Percentiles rank a stretch among this genome's conserved stretches.
These are phyloP conservation scores for Pseudorectes ferrugineus DNA, from an alignment of 2,113 vertebrate species.

Conservation along the genomic window DNA sequence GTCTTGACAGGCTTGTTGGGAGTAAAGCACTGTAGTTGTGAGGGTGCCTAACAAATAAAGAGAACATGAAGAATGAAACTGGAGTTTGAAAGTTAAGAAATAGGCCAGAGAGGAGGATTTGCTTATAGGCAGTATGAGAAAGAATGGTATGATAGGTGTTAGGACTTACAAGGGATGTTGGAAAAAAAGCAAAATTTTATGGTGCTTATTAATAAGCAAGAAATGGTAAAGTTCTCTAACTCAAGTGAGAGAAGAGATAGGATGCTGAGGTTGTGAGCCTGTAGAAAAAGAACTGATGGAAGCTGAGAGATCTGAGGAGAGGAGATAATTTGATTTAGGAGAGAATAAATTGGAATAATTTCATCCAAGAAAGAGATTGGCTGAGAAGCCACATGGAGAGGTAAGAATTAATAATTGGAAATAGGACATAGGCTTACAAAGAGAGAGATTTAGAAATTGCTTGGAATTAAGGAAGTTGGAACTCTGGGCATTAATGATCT, in stretches of 20 bases:
- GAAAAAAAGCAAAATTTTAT: neutral
- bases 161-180: neutral
- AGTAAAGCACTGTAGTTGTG: accelerated
- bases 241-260: neutral
- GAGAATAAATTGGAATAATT: slow-evolving; percentile 2
- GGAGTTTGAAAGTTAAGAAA: neutral
- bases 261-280: neutral
- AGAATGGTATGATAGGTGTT: neutral
- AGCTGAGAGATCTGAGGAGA: neutral
- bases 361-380: neutral
- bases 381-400: neutral
- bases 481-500: neutral
- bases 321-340: slow-evolving; percentile 8
- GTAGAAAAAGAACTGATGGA: neutral
- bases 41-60: neutral
- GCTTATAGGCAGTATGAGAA: neutral
- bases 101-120: neutral
- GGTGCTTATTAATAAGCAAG: neutral
- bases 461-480: neutral
- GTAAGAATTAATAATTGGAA: neutral
- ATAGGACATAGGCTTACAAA: neutral
- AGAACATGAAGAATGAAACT: neutral
- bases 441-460: neutral
- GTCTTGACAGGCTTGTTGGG: neutral
- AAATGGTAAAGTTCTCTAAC: neutral